These are phyloP conservation scores for Lasioglossum leucozonium DNA, from an alignment of 2,888 invertebrate species.

Conservation along the genomic window DNA sequence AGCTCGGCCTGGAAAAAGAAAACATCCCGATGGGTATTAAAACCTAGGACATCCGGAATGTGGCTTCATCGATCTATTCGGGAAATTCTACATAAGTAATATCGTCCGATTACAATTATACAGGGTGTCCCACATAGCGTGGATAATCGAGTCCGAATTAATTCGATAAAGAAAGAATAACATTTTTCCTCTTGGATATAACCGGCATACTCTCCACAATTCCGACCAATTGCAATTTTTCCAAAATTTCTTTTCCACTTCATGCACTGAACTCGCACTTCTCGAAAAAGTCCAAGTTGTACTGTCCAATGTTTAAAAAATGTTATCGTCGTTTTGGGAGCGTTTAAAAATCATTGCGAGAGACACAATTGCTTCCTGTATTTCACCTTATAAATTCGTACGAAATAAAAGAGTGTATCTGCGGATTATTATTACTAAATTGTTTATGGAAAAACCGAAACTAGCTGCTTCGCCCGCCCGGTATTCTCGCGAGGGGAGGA, in stretches of 20 bases:
- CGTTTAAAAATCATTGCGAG: no score
- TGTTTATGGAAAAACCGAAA: background rate
- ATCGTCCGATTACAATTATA: background rate
- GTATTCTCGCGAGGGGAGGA: background rate
- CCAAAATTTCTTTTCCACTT: no score
- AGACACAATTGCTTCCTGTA: no score
- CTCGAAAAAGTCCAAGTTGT: no score
- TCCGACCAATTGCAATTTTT: no score
- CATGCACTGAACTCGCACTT: no score
- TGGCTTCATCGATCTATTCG: background rate
- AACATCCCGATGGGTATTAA: conserved; percentile 10
- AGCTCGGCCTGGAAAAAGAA: background rate
- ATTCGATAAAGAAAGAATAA: background rate
- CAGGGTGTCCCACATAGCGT: background rate
- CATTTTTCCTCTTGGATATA: no score
- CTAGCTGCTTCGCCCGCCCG: background rate
- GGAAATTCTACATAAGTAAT: background rate
- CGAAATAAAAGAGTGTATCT: background rate
- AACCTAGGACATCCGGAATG: background rate
- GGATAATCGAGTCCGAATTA: background rate
- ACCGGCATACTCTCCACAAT: no score
- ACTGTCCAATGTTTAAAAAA: no score
- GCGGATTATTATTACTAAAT: background rate
- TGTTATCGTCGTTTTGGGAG: no score
- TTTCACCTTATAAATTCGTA: background rate